These are phyloP conservation scores for Phoenicopterus ruber DNA, from an alignment of 2,113 vertebrate species.

Conservation along the genomic window DNA sequence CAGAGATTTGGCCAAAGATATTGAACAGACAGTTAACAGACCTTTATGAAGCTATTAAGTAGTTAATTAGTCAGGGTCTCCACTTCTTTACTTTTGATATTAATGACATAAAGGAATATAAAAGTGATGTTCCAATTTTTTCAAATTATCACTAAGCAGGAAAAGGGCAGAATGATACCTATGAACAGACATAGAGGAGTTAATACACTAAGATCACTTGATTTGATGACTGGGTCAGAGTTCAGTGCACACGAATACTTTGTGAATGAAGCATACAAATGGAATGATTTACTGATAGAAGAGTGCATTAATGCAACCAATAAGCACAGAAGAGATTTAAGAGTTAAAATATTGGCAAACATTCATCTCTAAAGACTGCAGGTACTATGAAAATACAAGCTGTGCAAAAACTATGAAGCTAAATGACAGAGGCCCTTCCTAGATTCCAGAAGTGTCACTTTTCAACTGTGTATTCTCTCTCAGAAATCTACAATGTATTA, in stretches of 20 bases:
- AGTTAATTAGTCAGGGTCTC: not conserved
- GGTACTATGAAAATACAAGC: not conserved
- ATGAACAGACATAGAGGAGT: not conserved
- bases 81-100: not conserved
- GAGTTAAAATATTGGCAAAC: not conserved
- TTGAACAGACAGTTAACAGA: not conserved
- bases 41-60: not conserved
- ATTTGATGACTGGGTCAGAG: not conserved
- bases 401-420: not conserved
- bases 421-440: not conserved
- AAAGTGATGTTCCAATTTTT: not conserved
- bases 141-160: not conserved
- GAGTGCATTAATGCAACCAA: not conserved
- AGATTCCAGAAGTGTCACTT: not conserved
- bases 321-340: not conserved
- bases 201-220: not conserved
- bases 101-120: not conserved
- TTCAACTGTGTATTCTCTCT: not conserved
- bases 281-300: not conserved
- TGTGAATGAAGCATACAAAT: not conserved
- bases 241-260: not conserved
- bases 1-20: not conserved
- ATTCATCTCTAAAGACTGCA: not conserved
- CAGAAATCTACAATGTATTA: not conserved
- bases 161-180: not conserved